Conservation (phyloP, 2,797 vertebrate species). For the Myotis pilosus region DNA sequence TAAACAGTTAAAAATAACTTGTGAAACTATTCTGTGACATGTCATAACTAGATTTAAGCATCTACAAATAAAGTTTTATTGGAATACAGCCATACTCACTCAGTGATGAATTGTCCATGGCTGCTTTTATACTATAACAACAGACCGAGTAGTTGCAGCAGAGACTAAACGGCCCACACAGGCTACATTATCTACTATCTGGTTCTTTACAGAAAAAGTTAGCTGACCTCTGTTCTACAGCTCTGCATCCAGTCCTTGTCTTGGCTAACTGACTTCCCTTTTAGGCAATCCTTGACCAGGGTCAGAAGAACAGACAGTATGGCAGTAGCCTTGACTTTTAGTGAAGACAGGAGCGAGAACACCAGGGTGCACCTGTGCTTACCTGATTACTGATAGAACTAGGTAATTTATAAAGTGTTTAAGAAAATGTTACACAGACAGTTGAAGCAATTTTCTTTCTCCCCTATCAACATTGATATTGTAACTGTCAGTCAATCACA, state of each 20-base stretch:
- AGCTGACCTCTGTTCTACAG: background rate
- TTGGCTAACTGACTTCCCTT: background rate
- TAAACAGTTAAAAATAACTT: background rate
- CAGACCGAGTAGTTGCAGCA: background rate
- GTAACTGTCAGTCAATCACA: background rate
- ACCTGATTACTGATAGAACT: background rate
- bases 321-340: background rate
- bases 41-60: background rate
- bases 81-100: background rate
- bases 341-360: background rate
- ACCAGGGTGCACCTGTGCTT: background rate
- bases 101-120: background rate
- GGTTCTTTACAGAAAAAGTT: background rate
- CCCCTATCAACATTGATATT: background rate
- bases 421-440: background rate
- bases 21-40: background rate
- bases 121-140: background rate
- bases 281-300: background rate
- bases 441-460: constrained; percentile 4
- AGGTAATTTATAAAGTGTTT: background rate
- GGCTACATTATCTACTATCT: background rate
- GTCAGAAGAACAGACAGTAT: background rate
- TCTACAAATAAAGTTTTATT: background rate
- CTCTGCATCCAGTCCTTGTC: background rate
- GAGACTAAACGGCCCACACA: background rate